A percentile compares a stretch with the other conserved stretches of the same genome.
Conservation (phyloP, 2,888 invertebrate genomes). For the Enchytraeus crypticus region DNA sequence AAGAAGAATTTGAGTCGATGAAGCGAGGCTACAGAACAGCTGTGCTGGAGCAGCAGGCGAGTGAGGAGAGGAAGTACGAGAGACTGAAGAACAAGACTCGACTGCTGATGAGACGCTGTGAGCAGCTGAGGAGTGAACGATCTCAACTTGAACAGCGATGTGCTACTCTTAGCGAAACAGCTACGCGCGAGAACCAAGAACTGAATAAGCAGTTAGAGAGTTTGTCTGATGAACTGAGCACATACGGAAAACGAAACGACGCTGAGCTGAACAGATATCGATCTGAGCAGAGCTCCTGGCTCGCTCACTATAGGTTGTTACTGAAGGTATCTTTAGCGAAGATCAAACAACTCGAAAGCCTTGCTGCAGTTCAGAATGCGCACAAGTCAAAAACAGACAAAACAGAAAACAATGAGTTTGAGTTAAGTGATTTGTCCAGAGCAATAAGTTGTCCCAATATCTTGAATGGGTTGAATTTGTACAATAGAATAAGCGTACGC, state of each 20-base stretch:
- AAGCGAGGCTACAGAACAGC: background rate
- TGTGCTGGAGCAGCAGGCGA: background rate
- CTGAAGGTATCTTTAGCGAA: background rate
- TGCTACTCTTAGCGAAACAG: background rate
- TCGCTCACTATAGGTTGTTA: background rate
- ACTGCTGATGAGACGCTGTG: constrained; percentile 2
- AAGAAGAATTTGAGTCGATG: background rate
- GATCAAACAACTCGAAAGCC: background rate
- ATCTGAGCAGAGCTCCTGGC: background rate
- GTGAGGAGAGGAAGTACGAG: constrained; percentile 5
- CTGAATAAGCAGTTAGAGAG: background rate
- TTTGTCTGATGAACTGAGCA: background rate
- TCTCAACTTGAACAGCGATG: background rate
- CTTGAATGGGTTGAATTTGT: too few relatives aligned
- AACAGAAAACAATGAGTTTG: too few relatives aligned
- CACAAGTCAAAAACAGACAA: too few relatives aligned
- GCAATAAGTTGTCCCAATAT: too few relatives aligned
- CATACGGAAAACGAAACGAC: background rate
- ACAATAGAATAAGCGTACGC: too few relatives aligned
- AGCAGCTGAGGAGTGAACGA: background rate
- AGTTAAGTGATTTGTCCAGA: too few relatives aligned
- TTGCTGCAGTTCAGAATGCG: too few relatives aligned
- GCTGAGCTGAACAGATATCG: too few relatives aligned
- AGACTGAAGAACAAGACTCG: background rate
- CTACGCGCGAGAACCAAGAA: background rate